Evolutionary conservation across 2,113 vertebrate species (phyloP), one percentile per base, ranked within the genome.

Genomic region (Nerophis lumbriciformis): DNA sequence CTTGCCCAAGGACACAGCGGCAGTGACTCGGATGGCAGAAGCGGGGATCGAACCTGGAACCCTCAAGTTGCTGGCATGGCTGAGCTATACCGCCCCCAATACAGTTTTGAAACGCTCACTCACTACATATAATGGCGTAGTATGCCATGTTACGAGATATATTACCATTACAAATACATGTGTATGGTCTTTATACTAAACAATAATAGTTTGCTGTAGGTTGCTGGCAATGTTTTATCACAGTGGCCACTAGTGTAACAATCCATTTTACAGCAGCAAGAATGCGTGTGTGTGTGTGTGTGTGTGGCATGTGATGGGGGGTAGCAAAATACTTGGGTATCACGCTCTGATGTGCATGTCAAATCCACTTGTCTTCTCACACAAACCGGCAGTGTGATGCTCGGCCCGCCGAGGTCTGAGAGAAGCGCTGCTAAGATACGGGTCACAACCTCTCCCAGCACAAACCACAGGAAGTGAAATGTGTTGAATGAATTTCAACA

Each of bases 331-430:
- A 73, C 84, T 79, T 66, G 75, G 75, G 68, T 84, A 86, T 86
- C 85, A 87, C 76, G 84, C 84, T 88, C 87, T 85, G 84, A 87
- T 85, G 81, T 86, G 85, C 83, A 85, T 85, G 83, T 63, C 80
- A 85, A 86, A 88, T 86, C 87, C 81, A 79, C 82, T 86, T 84
- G 85, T 86, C 81, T 75, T 79, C 83, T 86, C 80, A 82, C 85
- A 87, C 78, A 85, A 72, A 64, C 82, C 66, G 75, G 70, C 75
- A 79, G 79, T 73, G 79, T 76, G 79, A 72, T 72, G 78, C 79
- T 69, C 65, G 54, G 74, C 72, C 71, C 80, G 69, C 61, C 47
- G 65, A 74, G 75, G 77, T 76, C 75, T 69, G 62, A 60, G 48
- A 60, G 78, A 68, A 71, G 70, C 69, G 5, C 37, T n/a, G 38